These are phyloP conservation scores for Phasia obesa DNA, from an alignment of 2,888 invertebrate genomes.

Conservation along the genomic window DNA sequence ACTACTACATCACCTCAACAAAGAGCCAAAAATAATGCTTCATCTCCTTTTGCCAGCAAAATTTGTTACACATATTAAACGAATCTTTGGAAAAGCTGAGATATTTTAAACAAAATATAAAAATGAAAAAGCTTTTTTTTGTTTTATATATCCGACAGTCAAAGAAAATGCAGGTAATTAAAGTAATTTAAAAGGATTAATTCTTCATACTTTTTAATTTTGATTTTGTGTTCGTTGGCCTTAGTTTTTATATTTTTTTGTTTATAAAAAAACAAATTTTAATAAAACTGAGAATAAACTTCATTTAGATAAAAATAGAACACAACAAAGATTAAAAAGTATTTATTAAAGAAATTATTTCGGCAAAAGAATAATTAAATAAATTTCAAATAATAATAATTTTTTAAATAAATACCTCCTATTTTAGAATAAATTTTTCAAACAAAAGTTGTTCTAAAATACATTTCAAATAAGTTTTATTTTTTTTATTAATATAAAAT, in stretches of 20 bases:
- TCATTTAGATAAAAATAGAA: too few species aligned
- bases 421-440: too few species aligned
- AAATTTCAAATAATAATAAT: too few species aligned
- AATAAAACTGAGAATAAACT: neutral
- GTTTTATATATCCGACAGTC: neutral
- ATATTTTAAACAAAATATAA: neutral
- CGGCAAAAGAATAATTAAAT: too few species aligned
- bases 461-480: too few species aligned
- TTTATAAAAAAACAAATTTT: neutral
- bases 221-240: neutral
- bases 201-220: slow-evolving; percentile 1
- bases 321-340: too few species aligned
- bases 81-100: slow-evolving; percentile 18
- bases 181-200: slow-evolving; percentile 58
- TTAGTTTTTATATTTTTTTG: neutral
- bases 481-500: too few species aligned
- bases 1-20: neutral
- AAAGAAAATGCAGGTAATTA: slow-evolving; percentile 11
- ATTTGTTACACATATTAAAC: slow-evolving; percentile 25
- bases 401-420: too few species aligned
- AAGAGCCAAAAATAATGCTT: too few species aligned
- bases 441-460: too few species aligned
- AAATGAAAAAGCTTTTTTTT: slow-evolving; percentile 17
- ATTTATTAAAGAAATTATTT: too few species aligned
- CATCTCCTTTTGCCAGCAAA: too few species aligned